Evolutionary conservation across 37 sponge, comb jelly and placozoan species (phyloP).

Genomic region (Theonella swinhoei): DNA sequence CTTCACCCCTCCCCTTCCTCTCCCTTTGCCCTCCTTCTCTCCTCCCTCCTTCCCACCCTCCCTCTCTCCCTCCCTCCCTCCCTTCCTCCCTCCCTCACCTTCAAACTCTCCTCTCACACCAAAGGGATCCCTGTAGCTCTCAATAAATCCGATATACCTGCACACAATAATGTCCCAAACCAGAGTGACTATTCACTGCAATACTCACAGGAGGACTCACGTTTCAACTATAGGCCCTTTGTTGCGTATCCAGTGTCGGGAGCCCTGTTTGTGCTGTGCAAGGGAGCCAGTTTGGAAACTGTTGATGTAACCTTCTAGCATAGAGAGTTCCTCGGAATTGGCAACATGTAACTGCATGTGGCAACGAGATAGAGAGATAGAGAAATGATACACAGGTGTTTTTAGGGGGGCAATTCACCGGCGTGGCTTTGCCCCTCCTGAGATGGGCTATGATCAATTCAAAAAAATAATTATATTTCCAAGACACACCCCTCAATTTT

Average conservation of each 20-base stretch:
- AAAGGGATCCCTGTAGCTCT: slow-evolving; percentile 92
- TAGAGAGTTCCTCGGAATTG: slow-evolving; percentile 67
- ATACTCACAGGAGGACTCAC: slow-evolving; percentile 24
- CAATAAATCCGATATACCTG: slow-evolving; percentile 97
- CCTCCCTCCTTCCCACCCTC: too few species aligned
- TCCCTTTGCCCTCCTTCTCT: too few species aligned
- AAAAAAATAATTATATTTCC: too few species aligned
- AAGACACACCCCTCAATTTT: too few species aligned
- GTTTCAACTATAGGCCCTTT: slow-evolving; percentile 90
- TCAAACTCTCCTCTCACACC: slow-evolving; percentile 94
- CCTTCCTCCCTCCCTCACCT: too few species aligned
- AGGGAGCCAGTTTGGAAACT: slow-evolving; percentile 84
- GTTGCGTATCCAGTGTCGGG: slow-evolving; percentile 87
- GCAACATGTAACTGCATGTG: slow-evolving; percentile 61
- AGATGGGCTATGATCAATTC: too few species aligned
- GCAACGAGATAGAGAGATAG: not conserved
- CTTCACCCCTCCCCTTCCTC: too few species aligned
- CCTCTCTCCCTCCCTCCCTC: too few species aligned
- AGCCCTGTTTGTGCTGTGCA: slow-evolving; percentile 84
- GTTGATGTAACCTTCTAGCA: slow-evolving; percentile 75
- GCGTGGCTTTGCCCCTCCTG: not conserved
- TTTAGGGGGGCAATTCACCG: not conserved
- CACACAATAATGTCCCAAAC: not conserved
- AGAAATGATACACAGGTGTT: not conserved
- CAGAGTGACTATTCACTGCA: not conserved